These are phyloP conservation scores for Cardinalis cardinalis DNA, from an alignment of 2,113 vertebrate genomes.

Conservation along the genomic window DNA sequence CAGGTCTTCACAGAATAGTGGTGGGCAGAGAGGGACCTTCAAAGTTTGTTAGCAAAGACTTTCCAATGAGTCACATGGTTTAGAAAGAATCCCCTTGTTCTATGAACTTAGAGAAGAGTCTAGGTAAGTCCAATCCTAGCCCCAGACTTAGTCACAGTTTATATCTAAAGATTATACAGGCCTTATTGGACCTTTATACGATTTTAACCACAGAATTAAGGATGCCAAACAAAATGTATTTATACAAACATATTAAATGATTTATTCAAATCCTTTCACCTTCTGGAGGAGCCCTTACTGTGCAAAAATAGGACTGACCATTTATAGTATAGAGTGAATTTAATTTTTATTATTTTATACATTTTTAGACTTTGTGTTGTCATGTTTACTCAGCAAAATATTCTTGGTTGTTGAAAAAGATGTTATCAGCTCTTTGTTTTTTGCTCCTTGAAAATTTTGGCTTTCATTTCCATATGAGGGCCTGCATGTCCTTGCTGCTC, in stretches of 20 bases:
- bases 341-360: not conserved
- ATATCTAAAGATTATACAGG: not conserved
- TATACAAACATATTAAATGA: not conserved
- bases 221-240: not conserved
- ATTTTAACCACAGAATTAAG: not conserved
- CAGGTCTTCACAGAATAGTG: rapidly evolving
- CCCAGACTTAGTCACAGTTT: not conserved
- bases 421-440: not conserved
- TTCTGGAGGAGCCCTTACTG: not conserved
- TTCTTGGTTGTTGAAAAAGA: not conserved
- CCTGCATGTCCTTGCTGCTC: not conserved
- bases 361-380: not conserved
- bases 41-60: not conserved
- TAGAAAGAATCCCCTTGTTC: not conserved
- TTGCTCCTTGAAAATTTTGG: not conserved
- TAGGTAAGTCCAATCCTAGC: not conserved
- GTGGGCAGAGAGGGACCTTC: rapidly evolving
- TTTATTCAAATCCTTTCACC: not conserved
- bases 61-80: not conserved
- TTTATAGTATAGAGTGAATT: not conserved
- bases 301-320: not conserved
- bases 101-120: too few relatives aligned
- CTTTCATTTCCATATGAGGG: not conserved
- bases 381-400: not conserved
- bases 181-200: not conserved